phyloP scores from a whole-genome alignment of 2,797 vertebrate species.

The Orestias chungarensis region DNA sequence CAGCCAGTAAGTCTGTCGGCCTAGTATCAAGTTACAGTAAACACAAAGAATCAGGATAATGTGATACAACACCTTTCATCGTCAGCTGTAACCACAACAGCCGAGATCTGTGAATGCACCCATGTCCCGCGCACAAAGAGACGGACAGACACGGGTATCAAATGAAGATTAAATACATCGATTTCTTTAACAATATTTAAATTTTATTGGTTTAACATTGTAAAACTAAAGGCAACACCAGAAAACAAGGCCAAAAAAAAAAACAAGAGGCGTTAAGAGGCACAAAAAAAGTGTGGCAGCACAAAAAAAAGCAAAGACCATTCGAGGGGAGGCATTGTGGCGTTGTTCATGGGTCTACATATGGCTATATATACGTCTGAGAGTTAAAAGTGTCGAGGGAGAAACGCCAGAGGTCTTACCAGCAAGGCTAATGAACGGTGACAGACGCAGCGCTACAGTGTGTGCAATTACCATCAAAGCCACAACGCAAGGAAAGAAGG shows the following conservation, averaged over 20 bases:
- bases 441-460: constrained; percentile 35
- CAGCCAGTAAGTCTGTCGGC: constrained; percentile 20
- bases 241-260: constrained; percentile 58
- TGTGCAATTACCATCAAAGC: constrained; percentile 37
- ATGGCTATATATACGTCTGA: constrained; percentile 43
- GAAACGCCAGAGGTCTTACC: constrained; percentile 51
- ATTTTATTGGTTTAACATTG: constrained; percentile 82
- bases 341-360: constrained; percentile 50
- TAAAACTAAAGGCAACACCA: constrained; percentile 78
- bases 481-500: constrained; percentile 33
- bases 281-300: constrained; percentile 27
- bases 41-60: constrained; percentile 38
- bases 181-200: constrained; percentile 76
- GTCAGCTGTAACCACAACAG: constrained; percentile 58
- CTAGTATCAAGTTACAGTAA: constrained; percentile 4
- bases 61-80: constrained; percentile 46
- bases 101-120: constrained; percentile 16
- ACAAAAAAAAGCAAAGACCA: constrained; percentile 30
- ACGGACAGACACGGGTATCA: constrained; percentile 10
- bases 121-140: constrained; percentile 7
- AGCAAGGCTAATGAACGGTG: constrained; percentile 33
- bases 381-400: constrained; percentile 28
- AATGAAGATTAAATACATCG: constrained; percentile 20
- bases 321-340: constrained; percentile 60
- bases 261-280: not conserved